Evolutionary conservation across 2,113 vertebrate genomes (phyloP).

Genomic region (Cyprinus carpio): DNA sequence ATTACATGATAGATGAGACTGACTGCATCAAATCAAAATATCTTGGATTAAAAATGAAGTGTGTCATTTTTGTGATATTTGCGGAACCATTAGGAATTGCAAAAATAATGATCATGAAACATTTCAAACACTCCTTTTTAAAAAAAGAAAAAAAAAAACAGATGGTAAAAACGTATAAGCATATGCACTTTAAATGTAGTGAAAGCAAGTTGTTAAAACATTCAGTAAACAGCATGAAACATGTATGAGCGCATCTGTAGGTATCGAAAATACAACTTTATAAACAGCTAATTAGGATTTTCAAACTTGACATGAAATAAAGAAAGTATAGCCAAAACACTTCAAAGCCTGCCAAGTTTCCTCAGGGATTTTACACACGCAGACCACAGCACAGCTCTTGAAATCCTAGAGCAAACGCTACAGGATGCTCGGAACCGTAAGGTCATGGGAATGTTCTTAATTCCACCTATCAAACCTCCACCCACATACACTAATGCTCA

Average conservation of each 20-base stretch:
- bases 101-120: background rate
- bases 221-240: conserved; percentile 71
- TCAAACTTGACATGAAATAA: conserved; percentile 6
- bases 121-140: background rate
- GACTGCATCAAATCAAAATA: background rate
- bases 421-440: conserved; percentile 45
- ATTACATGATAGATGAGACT: background rate
- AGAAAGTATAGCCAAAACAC: conserved; percentile 29
- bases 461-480: conserved; percentile 32
- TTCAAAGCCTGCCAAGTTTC: conserved; percentile 43
- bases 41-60: background rate
- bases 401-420: conserved; percentile 48
- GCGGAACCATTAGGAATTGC: background rate
- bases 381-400: conserved; percentile 51
- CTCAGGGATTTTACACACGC: conserved; percentile 36
- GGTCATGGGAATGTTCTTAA: conserved; percentile 42
- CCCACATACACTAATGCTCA: background rate
- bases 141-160: background rate
- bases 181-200: background rate
- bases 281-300: conserved; percentile 47
- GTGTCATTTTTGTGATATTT: background rate
- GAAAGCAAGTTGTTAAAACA: too few species aligned
- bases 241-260: conserved; percentile 59
- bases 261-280: conserved; percentile 59
- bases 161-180: background rate